Base-by-base conservation (phyloP, 2,888 invertebrate genomes). In the Trichogramma evanescens region DNA sequence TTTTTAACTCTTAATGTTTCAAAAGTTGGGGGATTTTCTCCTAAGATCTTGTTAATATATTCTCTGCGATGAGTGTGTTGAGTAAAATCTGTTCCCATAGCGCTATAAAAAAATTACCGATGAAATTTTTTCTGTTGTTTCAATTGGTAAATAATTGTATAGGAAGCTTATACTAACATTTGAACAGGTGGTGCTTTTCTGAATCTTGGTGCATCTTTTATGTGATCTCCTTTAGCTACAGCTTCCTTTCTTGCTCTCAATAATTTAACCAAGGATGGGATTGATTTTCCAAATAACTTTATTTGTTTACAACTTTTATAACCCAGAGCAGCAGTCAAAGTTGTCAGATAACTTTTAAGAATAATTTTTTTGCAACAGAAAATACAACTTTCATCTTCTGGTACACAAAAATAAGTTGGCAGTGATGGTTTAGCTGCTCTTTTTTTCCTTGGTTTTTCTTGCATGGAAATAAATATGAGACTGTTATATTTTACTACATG, bases 31-130 rank as follows among this genome's bases (percentile, higher is more conserved):
- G 72, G 65, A 48, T 70, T 61, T 6, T 69, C 52, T 8, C 72
- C 71, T 50, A 73, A 74, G 67, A 70, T 71, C 54, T 67, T 63
- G 39, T 71, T 60, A 5, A 66, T 65, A 57, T 71, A 71, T 56
- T 69, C 65, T 61, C 62, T 66, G 10, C 75, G 66, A 26, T 72
- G 68, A 38, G 68, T 67, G 42, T 64, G 62, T 48, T 73, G 72
- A 7, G 71, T 70, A 58, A 71, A 76, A 63, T 76, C 69, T 52
- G 71, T 66, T 6, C 76, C 76, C 4, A 67, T 65, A n/a, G 56
- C 54, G 54, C 73, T 73, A 48, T n/a, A 67, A 67, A 49, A 38
- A n/a, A 43, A 54, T 8, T 8, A 50, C 39, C n/a, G 6, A 43
- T 26, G 26, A 26, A 26, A 2, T 2, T 26, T 7, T 59, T 13